Evolutionary conservation across 2,113 vertebrate genomes (phyloP).

Genomic region (Zapornia atra): DNA sequence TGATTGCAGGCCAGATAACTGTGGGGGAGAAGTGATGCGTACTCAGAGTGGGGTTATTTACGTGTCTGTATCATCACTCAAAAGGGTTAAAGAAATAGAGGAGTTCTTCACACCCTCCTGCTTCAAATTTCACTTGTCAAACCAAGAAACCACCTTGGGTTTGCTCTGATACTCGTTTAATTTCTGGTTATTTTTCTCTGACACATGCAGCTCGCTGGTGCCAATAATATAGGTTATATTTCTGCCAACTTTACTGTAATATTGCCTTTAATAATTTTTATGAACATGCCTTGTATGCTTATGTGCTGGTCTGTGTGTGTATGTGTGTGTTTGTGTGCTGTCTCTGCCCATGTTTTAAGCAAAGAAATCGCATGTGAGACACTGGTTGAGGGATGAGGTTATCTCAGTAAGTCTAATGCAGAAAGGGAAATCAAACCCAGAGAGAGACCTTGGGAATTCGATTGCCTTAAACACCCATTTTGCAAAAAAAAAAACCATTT

Average conservation of each 20-base stretch:
- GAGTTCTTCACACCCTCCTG: neutral
- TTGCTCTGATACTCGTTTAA: neutral
- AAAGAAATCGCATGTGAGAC: neutral
- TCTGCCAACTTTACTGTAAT: neutral
- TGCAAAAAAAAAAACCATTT: neutral
- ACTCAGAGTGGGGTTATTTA: neutral
- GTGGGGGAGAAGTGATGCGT: neutral
- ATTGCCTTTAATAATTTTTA: conserved; percentile 35
- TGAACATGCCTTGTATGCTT: neutral
- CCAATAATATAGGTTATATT: neutral
- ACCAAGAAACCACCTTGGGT: neutral
- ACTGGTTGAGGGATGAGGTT: neutral
- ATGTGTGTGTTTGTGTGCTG: neutral
- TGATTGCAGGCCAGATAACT: neutral
- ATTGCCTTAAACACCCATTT: neutral
- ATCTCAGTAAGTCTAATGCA: neutral
- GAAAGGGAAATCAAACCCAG: neutral
- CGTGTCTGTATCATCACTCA: neutral
- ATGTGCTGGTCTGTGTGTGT: neutral
- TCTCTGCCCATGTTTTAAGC: neutral
- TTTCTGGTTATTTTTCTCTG: neutral
- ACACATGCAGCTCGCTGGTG: neutral
- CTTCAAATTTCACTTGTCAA: neutral
- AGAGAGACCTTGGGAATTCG: neutral
- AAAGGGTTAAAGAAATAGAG: neutral